These are phyloP conservation scores for Diplodus sargus DNA, from an alignment of 2,797 vertebrate species.

Conservation along the genomic window DNA sequence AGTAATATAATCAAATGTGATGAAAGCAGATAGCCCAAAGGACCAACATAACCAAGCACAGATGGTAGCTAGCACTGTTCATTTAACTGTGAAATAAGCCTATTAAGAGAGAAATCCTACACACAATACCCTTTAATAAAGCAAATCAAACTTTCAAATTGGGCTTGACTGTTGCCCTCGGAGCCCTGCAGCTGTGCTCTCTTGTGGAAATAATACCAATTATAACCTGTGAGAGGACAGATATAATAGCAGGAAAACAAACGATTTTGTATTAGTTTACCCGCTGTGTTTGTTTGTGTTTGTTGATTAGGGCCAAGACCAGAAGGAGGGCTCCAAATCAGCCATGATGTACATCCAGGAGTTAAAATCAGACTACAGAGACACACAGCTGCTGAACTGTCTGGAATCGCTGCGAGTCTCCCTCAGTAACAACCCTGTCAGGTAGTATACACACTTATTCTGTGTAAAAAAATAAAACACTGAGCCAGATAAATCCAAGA, in stretches of 20 bases:
- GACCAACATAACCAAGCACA: constrained; percentile 34
- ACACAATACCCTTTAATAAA: constrained; percentile 24
- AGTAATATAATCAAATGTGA: constrained; percentile 31
- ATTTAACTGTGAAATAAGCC: constrained; percentile 56
- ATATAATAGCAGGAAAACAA: constrained; percentile 16
- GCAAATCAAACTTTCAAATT: constrained; percentile 39
- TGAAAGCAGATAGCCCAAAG: constrained; percentile 19
- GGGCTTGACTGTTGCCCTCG: constrained; percentile 30
- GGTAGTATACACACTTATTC: constrained; percentile 77
- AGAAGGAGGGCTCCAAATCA: constrained; percentile 91
- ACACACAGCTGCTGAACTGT: constrained; percentile 86
- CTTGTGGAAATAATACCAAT: constrained; percentile 38
- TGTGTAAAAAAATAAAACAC: too few relatives aligned
- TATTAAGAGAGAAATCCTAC: constrained; percentile 34
- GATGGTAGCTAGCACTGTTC: constrained; percentile 44
- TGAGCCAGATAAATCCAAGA: not conserved
- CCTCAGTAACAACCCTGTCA: constrained; percentile 95
- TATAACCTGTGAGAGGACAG: constrained; percentile 15
- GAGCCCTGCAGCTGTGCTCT: constrained; percentile 20
- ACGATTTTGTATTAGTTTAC: constrained; percentile 24
- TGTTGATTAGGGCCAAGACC: constrained; percentile 86
- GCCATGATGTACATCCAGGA: constrained; percentile 93
- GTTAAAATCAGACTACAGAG: constrained; percentile 86
- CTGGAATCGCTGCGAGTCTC: constrained; percentile 93
- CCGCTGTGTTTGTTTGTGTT: constrained; percentile 28